These are phyloP conservation scores for Crotalus tigris DNA, from an alignment of 2,113 vertebrate species.

Conservation along the genomic window DNA sequence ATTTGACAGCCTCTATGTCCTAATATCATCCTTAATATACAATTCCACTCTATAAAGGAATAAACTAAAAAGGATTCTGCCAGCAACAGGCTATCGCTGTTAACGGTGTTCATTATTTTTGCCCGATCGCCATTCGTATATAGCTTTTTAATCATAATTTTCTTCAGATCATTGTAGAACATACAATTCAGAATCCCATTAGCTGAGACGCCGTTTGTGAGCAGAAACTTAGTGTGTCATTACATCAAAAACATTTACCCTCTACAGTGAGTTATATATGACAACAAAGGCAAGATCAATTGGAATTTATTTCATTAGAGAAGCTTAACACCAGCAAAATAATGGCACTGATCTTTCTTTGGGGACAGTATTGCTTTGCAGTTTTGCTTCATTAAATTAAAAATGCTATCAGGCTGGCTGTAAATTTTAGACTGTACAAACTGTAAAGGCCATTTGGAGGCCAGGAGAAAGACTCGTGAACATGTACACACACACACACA, in stretches of 20 bases:
- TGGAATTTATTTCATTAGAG: constrained; percentile 62
- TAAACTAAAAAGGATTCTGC: neutral
- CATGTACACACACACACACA: neutral
- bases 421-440: constrained; percentile 60
- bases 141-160: neutral
- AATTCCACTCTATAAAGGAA: neutral
- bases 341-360: constrained; percentile 56
- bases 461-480: constrained; percentile 17
- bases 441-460: constrained; percentile 48
- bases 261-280: constrained; percentile 51
- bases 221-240: constrained; percentile 28
- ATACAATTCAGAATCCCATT: constrained; percentile 21
- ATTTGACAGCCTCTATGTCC: neutral
- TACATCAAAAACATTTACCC: constrained; percentile 33
- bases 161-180: constrained; percentile 31
- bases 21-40: neutral
- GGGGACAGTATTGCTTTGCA: constrained; percentile 46
- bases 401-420: constrained; percentile 53
- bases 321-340: constrained; percentile 58
- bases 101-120: constrained; percentile 3
- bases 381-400: constrained; percentile 67
- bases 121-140: too few relatives aligned
- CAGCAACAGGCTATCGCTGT: neutral
- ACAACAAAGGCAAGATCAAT: constrained; percentile 51
- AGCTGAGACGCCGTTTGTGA: constrained; percentile 29